Evolutionary conservation across 2,888 invertebrate species (phyloP), one percentile per base, ranked within the genome.

Genomic region (Napeogenes sylphis): DNA sequence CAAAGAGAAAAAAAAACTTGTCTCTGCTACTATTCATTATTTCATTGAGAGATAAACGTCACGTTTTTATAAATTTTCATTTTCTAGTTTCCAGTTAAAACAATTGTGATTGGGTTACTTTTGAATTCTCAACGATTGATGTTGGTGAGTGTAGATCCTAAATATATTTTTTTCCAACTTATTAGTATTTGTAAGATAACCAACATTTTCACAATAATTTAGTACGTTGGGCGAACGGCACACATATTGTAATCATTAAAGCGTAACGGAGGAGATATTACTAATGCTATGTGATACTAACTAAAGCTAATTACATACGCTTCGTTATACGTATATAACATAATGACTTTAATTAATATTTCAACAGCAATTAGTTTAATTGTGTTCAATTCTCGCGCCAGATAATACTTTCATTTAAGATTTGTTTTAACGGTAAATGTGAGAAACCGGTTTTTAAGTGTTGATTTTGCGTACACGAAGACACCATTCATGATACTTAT

Each of bases 151-250:
- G 35, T n/a, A 54, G 4, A 30, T 45, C 30, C 13, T 12, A 57
- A 46, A 45, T 14, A 46, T 55, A 38, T 47, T 59, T 55, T 60
- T 46, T 54, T 42, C 21, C 32, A 35, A 42, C 35, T 45, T 12
- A 42, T 38, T 56, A 47, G 14, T 46, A 32, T 5, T 14, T 14
- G 21, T 61, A 47, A 51, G 5, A 51, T 51, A 30, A 30, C 21
- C 47, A 47, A 30, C 13, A 42, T 56, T 56, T 58, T 47, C 60
- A 62, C 55, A 67, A 61, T 58, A 57, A 57, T 65, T 45, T 62
- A 61, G 59, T 63, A 61, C 56, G 57, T 67, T 67, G 65, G 63
- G 63, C 45, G 10, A 45, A 63, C 56, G 58, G 58, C 57, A 61
- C 35, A 65, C 59, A 63, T 65, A 59, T 63, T 57, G 45, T 57